A percentile compares a stretch with the other conserved stretches of the same genome.
phyloP scores from a whole-genome alignment of 2,797 vertebrate genomes.

The Hippopotamyrus pictus region DNA sequence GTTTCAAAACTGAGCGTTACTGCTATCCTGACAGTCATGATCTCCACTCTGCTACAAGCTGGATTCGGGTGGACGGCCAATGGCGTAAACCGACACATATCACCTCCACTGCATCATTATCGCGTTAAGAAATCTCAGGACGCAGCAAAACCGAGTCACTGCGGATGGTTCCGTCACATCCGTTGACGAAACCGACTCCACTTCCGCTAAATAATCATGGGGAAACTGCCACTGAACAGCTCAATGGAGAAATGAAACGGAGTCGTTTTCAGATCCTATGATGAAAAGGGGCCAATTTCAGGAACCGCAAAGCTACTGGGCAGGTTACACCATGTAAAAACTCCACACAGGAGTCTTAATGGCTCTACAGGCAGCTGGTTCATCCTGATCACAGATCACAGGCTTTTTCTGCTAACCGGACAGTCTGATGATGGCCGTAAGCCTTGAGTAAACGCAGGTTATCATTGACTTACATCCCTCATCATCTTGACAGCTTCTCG shows the following conservation, averaged over 20 bases:
- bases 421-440: not conserved
- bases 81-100: not conserved
- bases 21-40: not conserved
- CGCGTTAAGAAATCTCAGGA: conserved; percentile 7
- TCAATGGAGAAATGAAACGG: not conserved
- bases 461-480: conserved; percentile 83
- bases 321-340: not conserved
- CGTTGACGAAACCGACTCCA: not conserved
- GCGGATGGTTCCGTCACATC: not conserved
- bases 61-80: not conserved
- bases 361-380: not conserved
- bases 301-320: not conserved
- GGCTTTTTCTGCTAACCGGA: not conserved
- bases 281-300: not conserved
- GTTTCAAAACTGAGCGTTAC: not conserved
- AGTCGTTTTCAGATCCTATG: not conserved
- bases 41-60: not conserved
- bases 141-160: not conserved
- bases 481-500: conserved; percentile 98
- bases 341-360: not conserved
- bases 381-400: not conserved
- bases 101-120: not conserved
- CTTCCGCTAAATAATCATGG: not conserved
- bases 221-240: not conserved
- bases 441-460: not conserved